Percentiles rank a stretch among this genome's conserved stretches.
phyloP scores from a whole-genome alignment of 2,113 vertebrate genomes.

The Myotis lucifugus region DNA sequence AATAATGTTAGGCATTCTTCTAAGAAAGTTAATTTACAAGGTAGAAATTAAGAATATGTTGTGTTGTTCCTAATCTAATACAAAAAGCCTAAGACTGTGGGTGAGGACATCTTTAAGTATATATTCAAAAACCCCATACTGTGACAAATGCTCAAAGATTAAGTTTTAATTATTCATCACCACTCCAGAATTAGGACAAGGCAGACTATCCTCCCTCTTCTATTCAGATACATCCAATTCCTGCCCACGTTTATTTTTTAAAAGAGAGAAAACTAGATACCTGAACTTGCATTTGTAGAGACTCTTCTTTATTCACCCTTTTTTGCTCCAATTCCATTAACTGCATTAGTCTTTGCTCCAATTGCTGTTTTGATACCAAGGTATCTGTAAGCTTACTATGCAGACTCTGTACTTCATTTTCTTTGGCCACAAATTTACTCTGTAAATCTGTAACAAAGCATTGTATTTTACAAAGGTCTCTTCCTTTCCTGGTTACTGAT shows the following conservation, averaged over 20 bases:
- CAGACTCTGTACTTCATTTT: conserved; percentile 95
- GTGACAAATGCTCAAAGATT: background rate
- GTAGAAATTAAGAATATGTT: background rate
- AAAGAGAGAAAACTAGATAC: conserved; percentile 63
- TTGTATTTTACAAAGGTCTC: conserved; percentile 1
- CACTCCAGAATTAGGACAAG: background rate
- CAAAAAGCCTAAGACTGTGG: background rate
- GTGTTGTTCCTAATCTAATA: background rate
- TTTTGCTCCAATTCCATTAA: conserved; percentile 94
- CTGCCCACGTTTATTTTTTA: background rate
- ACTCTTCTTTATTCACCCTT: conserved; percentile 89
- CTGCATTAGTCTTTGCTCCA: conserved; percentile 94
- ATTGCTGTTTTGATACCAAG: conserved; percentile 93
- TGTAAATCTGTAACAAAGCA: conserved; percentile 91
- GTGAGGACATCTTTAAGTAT: background rate
- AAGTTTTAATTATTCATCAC: background rate
- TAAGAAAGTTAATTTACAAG: conserved; percentile 17
- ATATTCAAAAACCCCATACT: background rate
- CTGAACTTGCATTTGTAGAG: conserved; percentile 90
- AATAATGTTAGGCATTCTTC: conserved; percentile 2
- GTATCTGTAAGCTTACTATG: conserved; percentile 95
- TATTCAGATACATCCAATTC: background rate
- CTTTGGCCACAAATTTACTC: conserved; percentile 91
- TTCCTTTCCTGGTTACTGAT: background rate
- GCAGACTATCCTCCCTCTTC: background rate